phyloP scores from a whole-genome alignment of 1,140 invertebrate species.

The Drosophila punjabiensis region DNA sequence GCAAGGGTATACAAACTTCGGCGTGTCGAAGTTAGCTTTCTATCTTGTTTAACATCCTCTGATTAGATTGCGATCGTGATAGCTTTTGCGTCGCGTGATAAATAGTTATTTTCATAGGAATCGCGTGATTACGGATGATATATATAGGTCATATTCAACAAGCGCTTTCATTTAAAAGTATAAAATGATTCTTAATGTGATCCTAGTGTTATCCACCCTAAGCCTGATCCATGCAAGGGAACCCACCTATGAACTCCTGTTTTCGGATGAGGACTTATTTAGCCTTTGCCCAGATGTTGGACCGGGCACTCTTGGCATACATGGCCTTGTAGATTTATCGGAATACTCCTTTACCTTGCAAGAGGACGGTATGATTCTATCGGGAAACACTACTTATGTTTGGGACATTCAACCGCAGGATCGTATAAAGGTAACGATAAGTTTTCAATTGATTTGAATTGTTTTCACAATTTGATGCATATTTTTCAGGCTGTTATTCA shows the following conservation, averaged over 20 bases:
- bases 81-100: not conserved
- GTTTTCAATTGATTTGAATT: no score
- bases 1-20: no score
- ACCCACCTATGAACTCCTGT: not conserved
- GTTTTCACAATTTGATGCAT: no score
- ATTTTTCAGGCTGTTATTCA: not conserved
- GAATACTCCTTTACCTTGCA: not conserved
- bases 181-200: not conserved
- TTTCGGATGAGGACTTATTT: not conserved
- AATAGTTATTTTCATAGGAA: not conserved
- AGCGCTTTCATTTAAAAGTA: not conserved
- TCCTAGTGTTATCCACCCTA: not conserved
- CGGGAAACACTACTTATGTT: not conserved
- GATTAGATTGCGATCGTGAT: not conserved
- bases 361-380: not conserved
- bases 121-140: not conserved
- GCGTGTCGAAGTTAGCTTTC: no score
- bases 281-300: not conserved
- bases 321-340: not conserved
- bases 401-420: slow-evolving; percentile 19
- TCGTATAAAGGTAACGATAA: slow-evolving; percentile 3
- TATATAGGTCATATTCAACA: not conserved
- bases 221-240: not conserved
- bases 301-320: slow-evolving; percentile 4
- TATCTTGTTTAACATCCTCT: not conserved